Conservation (phyloP, 2,888 invertebrate species). For the Polydrusus pterygomalis region DNA sequence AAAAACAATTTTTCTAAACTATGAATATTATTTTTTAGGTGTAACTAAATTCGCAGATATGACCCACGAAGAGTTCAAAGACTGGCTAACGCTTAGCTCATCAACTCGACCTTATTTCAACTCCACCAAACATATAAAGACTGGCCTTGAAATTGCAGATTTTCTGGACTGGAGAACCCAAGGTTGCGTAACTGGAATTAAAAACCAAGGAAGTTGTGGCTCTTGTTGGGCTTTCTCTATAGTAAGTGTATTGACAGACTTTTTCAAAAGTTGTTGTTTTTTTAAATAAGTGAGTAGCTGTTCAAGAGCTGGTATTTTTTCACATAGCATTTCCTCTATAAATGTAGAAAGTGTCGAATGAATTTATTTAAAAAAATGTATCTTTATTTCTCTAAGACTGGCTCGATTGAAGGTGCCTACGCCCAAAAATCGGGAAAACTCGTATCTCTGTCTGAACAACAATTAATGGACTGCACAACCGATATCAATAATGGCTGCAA, state of each 20-base stretch:
- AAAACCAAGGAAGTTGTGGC: constrained; percentile 59
- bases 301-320: no score
- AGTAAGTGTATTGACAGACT: constrained; percentile 42
- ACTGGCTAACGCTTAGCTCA: constrained; percentile 18
- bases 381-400: constrained; percentile 46
- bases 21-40: constrained; percentile 24
- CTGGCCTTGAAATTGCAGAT: constrained; percentile 46
- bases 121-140: constrained; percentile 16
- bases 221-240: constrained; percentile 60
- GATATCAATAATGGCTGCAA: constrained; percentile 51
- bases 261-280: neutral
- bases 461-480: constrained; percentile 57
- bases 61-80: constrained; percentile 56
- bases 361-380: neutral
- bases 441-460: constrained; percentile 58
- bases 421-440: constrained; percentile 51
- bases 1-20: neutral
- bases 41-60: constrained; percentile 59
- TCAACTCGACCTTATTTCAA: constrained; percentile 10
- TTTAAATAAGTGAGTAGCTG: no score
- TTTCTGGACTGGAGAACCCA: constrained; percentile 59
- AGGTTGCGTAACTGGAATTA: constrained; percentile 59
- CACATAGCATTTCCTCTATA: no score
- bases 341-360: no score
- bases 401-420: constrained; percentile 56